Conservation (phyloP, 2,797 vertebrate genomes). For the Myotis daubentonii region DNA sequence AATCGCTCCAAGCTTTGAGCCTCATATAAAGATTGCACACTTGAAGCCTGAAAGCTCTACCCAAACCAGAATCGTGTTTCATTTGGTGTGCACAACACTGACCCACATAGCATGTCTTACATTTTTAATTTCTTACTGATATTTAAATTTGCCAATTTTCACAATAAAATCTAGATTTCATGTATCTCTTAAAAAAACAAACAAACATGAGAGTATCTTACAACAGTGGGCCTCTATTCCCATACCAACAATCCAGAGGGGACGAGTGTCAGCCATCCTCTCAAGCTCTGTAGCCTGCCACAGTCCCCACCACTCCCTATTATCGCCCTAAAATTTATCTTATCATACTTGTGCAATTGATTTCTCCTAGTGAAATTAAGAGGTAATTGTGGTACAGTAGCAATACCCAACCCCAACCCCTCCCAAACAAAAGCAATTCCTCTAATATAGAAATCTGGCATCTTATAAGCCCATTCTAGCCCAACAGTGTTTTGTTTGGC, state of each 20-base stretch:
- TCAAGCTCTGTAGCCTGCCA: neutral
- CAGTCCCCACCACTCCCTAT: neutral
- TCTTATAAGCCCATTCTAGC: neutral
- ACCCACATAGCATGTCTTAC: neutral
- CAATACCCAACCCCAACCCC: neutral
- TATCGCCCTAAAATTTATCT: neutral
- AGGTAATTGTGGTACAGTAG: neutral
- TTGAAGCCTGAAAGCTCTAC: neutral
- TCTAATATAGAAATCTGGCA: neutral
- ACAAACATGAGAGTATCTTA: neutral
- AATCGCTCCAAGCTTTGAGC: neutral
- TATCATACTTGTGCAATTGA: neutral
- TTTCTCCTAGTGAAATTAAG: neutral
- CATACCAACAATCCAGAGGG: neutral
- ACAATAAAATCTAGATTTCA: constrained; percentile 23
- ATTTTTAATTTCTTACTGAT: neutral
- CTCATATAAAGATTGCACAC: neutral
- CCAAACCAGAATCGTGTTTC: neutral
- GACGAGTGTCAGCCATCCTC: neutral
- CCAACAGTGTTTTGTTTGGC: neutral
- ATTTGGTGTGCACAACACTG: neutral
- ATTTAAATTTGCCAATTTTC: constrained; percentile 1
- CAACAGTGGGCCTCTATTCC: neutral
- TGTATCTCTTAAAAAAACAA: neutral
- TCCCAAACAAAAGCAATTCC: neutral